Conservation (phyloP, 2,113 vertebrate species). For the Callithrix jacchus region DNA sequence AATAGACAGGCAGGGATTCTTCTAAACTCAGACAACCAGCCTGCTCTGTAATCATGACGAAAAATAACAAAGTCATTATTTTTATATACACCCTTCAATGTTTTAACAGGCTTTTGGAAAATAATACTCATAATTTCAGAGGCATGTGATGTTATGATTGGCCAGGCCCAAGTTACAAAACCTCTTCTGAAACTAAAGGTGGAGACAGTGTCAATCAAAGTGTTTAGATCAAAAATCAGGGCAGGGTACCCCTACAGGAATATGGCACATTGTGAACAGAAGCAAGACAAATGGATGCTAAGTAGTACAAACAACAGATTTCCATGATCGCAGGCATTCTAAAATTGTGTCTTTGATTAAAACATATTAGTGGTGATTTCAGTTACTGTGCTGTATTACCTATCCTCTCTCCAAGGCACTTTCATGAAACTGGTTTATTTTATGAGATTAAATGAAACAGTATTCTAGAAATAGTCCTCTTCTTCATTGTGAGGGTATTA, state of each 20-base stretch:
- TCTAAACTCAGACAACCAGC: not conserved
- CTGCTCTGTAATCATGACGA: not conserved
- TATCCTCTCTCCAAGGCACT: not conserved
- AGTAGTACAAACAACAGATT: rapidly evolving
- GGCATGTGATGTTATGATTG: not conserved
- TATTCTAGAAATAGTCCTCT: not conserved
- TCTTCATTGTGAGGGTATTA: not conserved
- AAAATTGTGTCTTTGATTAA: not conserved
- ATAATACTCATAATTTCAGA: not conserved
- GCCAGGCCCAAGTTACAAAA: not conserved
- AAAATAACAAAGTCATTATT: not conserved
- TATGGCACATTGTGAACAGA: rapidly evolving
- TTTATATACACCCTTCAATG: not conserved
- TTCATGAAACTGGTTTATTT: not conserved
- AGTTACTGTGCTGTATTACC: not conserved
- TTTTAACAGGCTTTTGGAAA: not conserved
- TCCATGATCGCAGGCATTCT: not conserved
- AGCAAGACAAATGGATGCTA: not conserved
- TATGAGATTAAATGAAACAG: not conserved
- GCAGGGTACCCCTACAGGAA: rapidly evolving
- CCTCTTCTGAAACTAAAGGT: not conserved
- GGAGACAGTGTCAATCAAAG: not conserved
- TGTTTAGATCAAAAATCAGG: not conserved
- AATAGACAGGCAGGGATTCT: not conserved
- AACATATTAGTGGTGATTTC: not conserved